These are phyloP conservation scores for Gallinago jamesoni DNA, from an alignment of 2,113 vertebrate genomes.

Conservation along the genomic window DNA sequence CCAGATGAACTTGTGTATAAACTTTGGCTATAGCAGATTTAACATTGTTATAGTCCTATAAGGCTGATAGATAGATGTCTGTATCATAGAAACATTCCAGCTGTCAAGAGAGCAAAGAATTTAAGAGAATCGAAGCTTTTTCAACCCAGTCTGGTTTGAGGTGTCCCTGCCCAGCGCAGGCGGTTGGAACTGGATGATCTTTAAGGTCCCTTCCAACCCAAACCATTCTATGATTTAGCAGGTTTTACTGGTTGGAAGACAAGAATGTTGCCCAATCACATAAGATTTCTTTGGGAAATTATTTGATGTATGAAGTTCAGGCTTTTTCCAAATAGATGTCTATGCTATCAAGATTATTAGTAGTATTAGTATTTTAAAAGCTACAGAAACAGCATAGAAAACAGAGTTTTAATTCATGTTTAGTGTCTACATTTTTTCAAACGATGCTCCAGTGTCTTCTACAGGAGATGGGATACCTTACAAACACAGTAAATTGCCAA, in stretches of 20 bases:
- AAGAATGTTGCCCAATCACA: neutral
- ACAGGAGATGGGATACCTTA: neutral
- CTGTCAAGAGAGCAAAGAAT: neutral
- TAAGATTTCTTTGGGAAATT: neutral
- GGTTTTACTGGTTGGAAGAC: neutral
- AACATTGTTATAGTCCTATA: neutral
- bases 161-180: neutral
- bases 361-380: neutral
- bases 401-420: neutral
- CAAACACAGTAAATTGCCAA: neutral
- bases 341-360: neutral
- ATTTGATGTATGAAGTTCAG: neutral
- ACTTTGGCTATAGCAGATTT: neutral
- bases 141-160: neutral
- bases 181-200: neutral
- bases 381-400: neutral
- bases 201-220: neutral
- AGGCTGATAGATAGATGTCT: neutral
- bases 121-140: neutral
- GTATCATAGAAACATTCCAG: neutral
- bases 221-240: neutral
- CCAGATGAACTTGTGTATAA: neutral
- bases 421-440: neutral
- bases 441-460: neutral
- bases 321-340: neutral